Conservation (phyloP, 2,113 vertebrate genomes). For the Antigone vipio region DNA sequence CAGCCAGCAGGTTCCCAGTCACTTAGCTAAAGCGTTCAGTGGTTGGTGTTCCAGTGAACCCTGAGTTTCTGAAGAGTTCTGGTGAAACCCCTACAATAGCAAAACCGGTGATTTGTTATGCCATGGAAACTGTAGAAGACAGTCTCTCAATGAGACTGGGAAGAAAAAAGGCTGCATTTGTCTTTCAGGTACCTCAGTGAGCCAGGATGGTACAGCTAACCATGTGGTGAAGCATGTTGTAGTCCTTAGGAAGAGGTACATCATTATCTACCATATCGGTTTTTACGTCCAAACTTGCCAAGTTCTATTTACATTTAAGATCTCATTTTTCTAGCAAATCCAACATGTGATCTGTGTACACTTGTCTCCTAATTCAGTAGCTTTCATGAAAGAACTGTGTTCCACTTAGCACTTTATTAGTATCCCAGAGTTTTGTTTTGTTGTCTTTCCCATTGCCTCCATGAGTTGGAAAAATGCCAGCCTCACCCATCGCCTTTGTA, state of each 20-base stretch:
- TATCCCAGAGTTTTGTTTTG: background rate
- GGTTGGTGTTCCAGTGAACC: background rate
- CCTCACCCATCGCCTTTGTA: accelerated
- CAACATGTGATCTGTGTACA: accelerated
- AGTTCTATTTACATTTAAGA: background rate
- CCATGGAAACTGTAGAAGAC: background rate
- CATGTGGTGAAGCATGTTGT: background rate
- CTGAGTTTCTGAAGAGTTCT: background rate
- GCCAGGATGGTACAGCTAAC: background rate
- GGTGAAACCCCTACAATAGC: background rate
- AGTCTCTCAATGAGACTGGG: background rate
- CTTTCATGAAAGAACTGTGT: background rate
- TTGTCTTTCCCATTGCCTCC: background rate
- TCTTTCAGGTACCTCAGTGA: background rate
- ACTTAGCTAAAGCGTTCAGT: background rate
- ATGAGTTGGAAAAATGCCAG: background rate
- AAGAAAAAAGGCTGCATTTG: background rate
- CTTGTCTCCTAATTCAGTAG: background rate
- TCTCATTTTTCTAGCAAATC: background rate
- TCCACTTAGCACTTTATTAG: background rate
- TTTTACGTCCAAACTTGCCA: background rate
- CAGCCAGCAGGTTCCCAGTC: background rate
- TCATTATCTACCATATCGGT: background rate
- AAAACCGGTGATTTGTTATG: background rate
- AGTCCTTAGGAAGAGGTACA: background rate